Evolutionary conservation across 2,888 invertebrate species (phyloP).

Genomic region (Orchesella flavescens): DNA sequence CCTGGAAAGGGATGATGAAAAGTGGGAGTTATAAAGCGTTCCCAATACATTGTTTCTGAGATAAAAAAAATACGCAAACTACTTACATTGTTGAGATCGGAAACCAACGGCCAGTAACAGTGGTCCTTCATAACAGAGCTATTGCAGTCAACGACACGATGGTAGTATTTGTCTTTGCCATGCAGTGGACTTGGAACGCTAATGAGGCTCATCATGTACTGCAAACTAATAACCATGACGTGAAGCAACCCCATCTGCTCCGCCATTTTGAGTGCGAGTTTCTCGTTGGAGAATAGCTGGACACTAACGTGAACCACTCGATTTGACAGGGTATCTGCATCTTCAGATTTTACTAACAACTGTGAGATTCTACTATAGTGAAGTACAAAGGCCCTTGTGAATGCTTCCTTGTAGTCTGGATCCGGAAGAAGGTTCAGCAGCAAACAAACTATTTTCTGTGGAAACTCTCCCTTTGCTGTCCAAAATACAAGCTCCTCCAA

Average conservation of each 20-base stretch:
- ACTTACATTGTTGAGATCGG: slow-evolving; percentile 97
- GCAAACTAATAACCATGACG: slow-evolving; percentile 92
- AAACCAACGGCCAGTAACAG: slow-evolving; percentile 98
- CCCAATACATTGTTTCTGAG: neutral
- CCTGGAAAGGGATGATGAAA: neutral
- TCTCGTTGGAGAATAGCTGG: slow-evolving; percentile 94
- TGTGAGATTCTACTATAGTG: slow-evolving; percentile 96
- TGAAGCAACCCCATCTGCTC: slow-evolving; percentile 91
- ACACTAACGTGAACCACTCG: slow-evolving; percentile 98
- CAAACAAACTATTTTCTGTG: slow-evolving; percentile 95
- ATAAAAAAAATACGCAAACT: no score
- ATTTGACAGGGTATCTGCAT: slow-evolving; percentile 94
- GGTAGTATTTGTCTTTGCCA: slow-evolving; percentile 85
- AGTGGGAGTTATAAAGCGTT: neutral
- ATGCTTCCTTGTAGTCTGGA: slow-evolving; percentile 94
- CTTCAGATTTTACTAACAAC: slow-evolving; percentile 87
- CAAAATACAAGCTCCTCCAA: slow-evolving; percentile 98
- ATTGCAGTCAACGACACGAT: slow-evolving; percentile 94
- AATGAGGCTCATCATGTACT: slow-evolving; percentile 85
- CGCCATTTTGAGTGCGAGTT: slow-evolving; percentile 91
- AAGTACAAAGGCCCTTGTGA: slow-evolving; percentile 94
- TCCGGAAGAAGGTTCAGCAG: slow-evolving; percentile 96
- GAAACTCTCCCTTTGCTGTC: slow-evolving; percentile 98
- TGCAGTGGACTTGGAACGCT: slow-evolving; percentile 89
- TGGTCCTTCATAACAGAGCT: slow-evolving; percentile 96